Conservation (phyloP, 1,140 invertebrate genomes). For the Saccostrea glomerata region DNA sequence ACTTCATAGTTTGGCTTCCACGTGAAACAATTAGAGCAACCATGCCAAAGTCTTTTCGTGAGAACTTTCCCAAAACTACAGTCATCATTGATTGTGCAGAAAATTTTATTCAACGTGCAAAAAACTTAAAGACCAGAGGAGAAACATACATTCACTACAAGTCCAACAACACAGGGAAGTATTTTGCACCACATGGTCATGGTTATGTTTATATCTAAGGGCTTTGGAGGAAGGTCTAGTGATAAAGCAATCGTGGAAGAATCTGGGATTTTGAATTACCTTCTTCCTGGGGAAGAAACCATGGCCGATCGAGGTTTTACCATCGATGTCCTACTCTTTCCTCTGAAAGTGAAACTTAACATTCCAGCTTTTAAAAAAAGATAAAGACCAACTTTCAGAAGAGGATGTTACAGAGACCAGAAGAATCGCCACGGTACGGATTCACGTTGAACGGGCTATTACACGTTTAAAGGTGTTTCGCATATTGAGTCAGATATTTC, state of each 20-base stretch:
- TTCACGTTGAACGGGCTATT: too few species aligned
- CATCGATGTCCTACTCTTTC: slow-evolving; percentile 42
- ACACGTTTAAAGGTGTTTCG: too few species aligned
- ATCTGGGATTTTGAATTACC: too few species aligned
- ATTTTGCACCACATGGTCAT: slow-evolving; percentile 52
- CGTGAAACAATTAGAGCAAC: too few species aligned
- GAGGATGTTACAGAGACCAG: too few species aligned
- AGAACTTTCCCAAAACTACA: slow-evolving; percentile 46
- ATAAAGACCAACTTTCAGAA: too few species aligned
- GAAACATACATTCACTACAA: slow-evolving; percentile 53
- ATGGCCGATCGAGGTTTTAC: slow-evolving; percentile 30
- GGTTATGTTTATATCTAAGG: slow-evolving; percentile 55
- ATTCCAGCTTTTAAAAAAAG: too few species aligned
- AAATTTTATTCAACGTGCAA: slow-evolving; percentile 53
- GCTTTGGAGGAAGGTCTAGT: slow-evolving; percentile 50
- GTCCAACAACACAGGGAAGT: slow-evolving; percentile 52
- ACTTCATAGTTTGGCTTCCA: too few species aligned
- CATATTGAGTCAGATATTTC: too few species aligned
- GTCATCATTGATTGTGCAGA: slow-evolving; percentile 41
- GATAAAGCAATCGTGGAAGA: too few species aligned
- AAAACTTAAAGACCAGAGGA: slow-evolving; percentile 43
- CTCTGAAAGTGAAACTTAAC: background rate
- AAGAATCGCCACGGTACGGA: too few species aligned
- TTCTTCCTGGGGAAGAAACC: slow-evolving; percentile 53
- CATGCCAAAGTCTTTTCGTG: slow-evolving; percentile 15